Base-by-base conservation (phyloP, 2,797 vertebrate species). In the Amazonetta brasiliensis region DNA sequence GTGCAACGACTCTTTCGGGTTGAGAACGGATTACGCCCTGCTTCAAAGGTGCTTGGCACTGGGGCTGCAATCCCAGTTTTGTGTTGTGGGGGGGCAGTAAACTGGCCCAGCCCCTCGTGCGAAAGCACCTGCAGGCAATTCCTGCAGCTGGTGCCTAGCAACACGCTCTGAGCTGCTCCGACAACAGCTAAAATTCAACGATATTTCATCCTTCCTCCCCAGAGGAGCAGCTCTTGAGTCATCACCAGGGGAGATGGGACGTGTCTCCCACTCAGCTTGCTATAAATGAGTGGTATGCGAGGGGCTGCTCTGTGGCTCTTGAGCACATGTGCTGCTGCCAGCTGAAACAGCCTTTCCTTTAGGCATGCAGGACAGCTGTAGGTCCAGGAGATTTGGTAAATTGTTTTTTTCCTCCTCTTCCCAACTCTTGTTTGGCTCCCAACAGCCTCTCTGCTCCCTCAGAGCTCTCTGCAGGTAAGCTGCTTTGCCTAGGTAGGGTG, bases 71-170 rank as follows among this genome's bases (percentile, higher is more conserved):
- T 19, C 71, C 15, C 56, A 30, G 16, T 11, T 69, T 63, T 41
- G 39, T 16, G 7, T 44, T 13, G 21, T 56, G 52, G 75, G 75
- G 59, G 83, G 83, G 59, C 67, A 46, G 16, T 17, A 46, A 88
- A 79, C 19, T 0, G 0, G 87, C 52, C 68, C 73, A 84, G 2
- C 69, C 55, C 44, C 43, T 89, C 56, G 33, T 66, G 52, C 1
- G 4, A 78, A 73, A 67, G 50, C 83, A 94, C 78, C 91, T 89
- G 75, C 33, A 64, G 83, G 87, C 41, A 16, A 75, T 94, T 83
- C 67, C 81, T 79, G 87, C 88, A 94, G 89, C 89, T 83, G 87
- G 78, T 78, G 85, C 93, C 76, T 94, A 87, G 92, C 96, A 96
- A 95, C 93, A 12, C 80, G 63, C 54, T 72, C 82, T 9, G 33